Evolutionary conservation across 2,888 invertebrate genomes (phyloP).

Genomic region (Aplocera efformata): DNA sequence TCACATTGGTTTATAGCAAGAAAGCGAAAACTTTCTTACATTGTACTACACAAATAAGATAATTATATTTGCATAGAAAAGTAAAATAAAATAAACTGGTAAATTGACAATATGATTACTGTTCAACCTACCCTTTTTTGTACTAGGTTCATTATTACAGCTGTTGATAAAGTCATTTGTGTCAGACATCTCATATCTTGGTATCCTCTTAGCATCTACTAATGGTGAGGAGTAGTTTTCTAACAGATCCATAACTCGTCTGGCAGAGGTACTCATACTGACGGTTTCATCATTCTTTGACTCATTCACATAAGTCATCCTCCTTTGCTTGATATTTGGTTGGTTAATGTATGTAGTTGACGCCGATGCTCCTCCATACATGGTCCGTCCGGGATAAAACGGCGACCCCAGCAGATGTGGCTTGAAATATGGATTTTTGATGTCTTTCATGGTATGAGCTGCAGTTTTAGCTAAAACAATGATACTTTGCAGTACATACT

Average conservation of each 20-base stretch:
- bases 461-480: conserved; percentile 50
- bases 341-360: conserved; percentile 77
- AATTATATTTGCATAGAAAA: no score
- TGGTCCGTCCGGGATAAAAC: conserved; percentile 87
- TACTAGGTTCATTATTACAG: no score
- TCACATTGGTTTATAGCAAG: no score
- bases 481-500: no score
- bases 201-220: conserved; percentile 88
- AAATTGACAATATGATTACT: no score
- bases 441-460: conserved; percentile 55
- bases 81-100: no score
- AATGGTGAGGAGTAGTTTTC: conserved; percentile 91
- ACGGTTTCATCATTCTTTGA: conserved; percentile 37
- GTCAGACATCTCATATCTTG: conserved; percentile 51
- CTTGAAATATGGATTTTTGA: conserved; percentile 56
- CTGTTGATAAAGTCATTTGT: no score
- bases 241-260: conserved; percentile 88
- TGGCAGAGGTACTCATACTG: conserved; percentile 85
- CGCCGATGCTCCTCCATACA: conserved; percentile 84
- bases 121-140: no score
- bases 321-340: conserved; percentile 50
- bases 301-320: conserved; percentile 43
- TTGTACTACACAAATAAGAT: no score
- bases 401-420: conserved; percentile 77
- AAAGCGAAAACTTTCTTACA: no score